Percentiles rank a stretch among this genome's conserved stretches.
These are phyloP conservation scores for Drosophila percnosoma DNA, from an alignment of 2,888 invertebrate species.

Conservation along the genomic window DNA sequence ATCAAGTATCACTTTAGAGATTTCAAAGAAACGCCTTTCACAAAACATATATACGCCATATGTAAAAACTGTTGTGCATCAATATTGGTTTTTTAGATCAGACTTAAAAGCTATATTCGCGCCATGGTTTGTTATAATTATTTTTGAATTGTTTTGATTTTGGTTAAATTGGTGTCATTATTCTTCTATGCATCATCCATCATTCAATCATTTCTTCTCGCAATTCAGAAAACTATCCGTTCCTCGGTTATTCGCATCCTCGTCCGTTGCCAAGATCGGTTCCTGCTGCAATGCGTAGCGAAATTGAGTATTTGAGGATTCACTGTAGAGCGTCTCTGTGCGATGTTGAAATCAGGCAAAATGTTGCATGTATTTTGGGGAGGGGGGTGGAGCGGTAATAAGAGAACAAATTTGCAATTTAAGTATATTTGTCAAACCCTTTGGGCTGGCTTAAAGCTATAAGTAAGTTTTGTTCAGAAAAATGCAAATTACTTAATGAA, in stretches of 20 bases:
- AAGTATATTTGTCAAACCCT: conserved; percentile 61
- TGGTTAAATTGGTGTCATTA: conserved; percentile 50
- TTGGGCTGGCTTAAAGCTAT: conserved; percentile 43
- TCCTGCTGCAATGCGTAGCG: conserved; percentile 71
- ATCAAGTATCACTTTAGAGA: not conserved
- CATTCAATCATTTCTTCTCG: conserved; percentile 56
- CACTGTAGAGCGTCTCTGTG: conserved; percentile 79
- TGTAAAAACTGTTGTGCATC: conserved; percentile 32
- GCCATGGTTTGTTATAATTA: conserved; percentile 37
- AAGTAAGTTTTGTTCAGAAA: conserved; percentile 47
- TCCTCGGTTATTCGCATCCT: conserved; percentile 37
- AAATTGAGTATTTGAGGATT: conserved; percentile 71
- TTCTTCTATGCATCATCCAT: conserved; percentile 20
- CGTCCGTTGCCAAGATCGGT: conserved; percentile 44
- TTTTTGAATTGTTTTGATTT: conserved; percentile 51
- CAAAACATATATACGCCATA: conserved; percentile 8
- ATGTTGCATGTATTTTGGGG: conserved; percentile 34
- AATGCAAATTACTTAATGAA: conserved; percentile 41
- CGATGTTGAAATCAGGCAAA: conserved; percentile 36
- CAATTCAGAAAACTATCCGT: conserved; percentile 40
- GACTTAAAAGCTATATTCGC: conserved; percentile 55
- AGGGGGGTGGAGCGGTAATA: conserved; percentile 59
- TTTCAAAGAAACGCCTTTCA: not conserved
- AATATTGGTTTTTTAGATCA: conserved; percentile 29
- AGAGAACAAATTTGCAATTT: conserved; percentile 72